Evolutionary conservation across 2,888 invertebrate genomes (phyloP), one percentile per base, ranked within the genome.

Genomic region (Pheosia gnoma): DNA sequence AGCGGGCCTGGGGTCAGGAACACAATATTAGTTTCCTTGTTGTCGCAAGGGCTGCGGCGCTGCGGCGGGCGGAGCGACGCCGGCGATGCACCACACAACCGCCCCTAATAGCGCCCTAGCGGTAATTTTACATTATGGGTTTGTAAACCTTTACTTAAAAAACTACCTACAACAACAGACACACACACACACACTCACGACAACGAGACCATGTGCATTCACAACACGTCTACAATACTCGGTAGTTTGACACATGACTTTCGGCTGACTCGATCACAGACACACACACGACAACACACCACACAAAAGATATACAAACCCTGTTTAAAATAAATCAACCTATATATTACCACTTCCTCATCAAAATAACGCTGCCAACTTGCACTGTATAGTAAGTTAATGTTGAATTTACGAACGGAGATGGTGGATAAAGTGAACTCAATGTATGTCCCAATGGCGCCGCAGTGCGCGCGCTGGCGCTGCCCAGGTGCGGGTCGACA

Each of bases 21-120:
- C 93, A 93, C 88, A 94, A 94, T 93, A 94, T 94, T 94, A 94
- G 94, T 94, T 94, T 94, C 93, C 90, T 94, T 94, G 94, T 94
- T 94, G 93, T 94, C 94, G 93, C 93, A 94, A 94, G 94, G 94
- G 93, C 90, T 87, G 89, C 91, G 91, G 93, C 89, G 90, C 89
- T 85, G 91, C 91, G 87, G 91, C 90, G 88, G 87, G 88, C 89
- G 91, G 91, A 88, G 90, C 90, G 90, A 87, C 87, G 84, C 86
- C 88, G 88, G 90, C 88, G 87, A 86, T 84, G 86, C 86, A 83
- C 79, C 89, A 88, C 90, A 83, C 89, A 79, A 90, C 91, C 92
- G 91, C 91, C 90, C 80, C 89, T 92, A 88, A 86, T 90, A 90
- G 91, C 90, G 92, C 92, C 89, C 87, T 93, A 91, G 92, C 93